Conservation (phyloP, 1,140 invertebrate genomes). For the Heliconius hermathena region DNA sequence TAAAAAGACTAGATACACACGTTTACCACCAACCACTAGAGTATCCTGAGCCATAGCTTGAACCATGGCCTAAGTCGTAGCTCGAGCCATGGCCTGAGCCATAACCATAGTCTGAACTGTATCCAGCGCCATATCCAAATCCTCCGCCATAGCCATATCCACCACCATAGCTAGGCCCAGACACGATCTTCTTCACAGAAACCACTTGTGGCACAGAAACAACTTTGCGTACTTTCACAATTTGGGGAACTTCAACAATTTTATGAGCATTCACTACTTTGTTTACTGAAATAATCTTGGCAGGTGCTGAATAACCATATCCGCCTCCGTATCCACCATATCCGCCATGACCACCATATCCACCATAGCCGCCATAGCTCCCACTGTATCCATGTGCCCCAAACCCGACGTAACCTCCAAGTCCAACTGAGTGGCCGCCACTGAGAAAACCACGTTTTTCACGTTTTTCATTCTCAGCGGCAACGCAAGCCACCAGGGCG, state of each 20-base stretch:
- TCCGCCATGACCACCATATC: constrained; percentile 33
- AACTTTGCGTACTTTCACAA: constrained; percentile 55
- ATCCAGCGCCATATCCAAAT: constrained; percentile 36
- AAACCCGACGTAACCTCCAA: constrained; percentile 4
- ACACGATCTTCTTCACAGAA: constrained; percentile 58
- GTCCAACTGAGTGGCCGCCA: background rate
- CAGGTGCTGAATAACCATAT: constrained; percentile 16
- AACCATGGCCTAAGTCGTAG: no score
- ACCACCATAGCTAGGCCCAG: constrained; percentile 37
- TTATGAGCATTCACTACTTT: constrained; percentile 53
- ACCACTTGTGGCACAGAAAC: constrained; percentile 59
- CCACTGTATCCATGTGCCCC: constrained; percentile 31
- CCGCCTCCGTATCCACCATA: constrained; percentile 30
- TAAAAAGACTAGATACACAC: background rate
- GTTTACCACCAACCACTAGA: constrained; percentile 39
- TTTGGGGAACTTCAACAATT: constrained; percentile 52
- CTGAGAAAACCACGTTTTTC: constrained; percentile 38
- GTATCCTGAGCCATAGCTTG: constrained; percentile 8
- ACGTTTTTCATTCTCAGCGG: constrained; percentile 37
- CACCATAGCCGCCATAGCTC: constrained; percentile 7
- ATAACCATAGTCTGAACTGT: constrained; percentile 30
- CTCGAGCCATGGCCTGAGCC: background rate
- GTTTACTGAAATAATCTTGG: constrained; percentile 50
- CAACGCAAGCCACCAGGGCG: constrained; percentile 42
- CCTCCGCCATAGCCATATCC: constrained; percentile 23